Evolutionary conservation across 1,140 invertebrate genomes (phyloP).

Genomic region (Dreissena rostriformis): DNA sequence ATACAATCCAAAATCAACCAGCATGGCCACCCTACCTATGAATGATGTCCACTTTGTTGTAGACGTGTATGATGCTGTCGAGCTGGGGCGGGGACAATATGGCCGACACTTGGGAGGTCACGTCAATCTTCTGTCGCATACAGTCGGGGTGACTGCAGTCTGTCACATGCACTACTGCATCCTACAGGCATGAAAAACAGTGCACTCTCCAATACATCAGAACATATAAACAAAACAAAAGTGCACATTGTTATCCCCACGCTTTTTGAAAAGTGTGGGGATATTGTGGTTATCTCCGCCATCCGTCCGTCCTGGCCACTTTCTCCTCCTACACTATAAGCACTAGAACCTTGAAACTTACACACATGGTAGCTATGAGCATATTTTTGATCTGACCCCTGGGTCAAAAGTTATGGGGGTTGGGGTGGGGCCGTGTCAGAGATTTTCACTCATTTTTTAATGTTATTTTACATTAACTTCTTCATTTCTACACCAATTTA

Average conservation of each 20-base stretch:
- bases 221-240: conserved; percentile 53
- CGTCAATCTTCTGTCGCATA: conserved; percentile 87
- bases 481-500: no score
- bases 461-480: no score
- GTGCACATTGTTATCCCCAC: background rate
- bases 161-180: conserved; percentile 91
- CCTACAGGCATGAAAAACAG: conserved; percentile 82
- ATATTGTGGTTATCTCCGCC: no score
- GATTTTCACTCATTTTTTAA: no score
- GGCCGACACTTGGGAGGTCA: conserved; percentile 86
- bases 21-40: background rate
- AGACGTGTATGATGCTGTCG: conserved; percentile 88
- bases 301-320: no score
- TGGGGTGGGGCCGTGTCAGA: no score
- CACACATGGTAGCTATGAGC: no score
- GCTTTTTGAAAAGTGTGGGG: no score
- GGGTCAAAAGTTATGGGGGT: no score
- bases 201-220: conserved; percentile 42
- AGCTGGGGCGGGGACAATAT: conserved; percentile 84
- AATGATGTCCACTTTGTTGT: conserved; percentile 89
- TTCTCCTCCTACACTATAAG: no score
- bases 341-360: no score
- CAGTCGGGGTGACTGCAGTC: conserved; percentile 92
- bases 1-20: background rate
- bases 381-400: no score